Conservation (phyloP, 2,113 vertebrate genomes). For the Microcebus murinus region DNA sequence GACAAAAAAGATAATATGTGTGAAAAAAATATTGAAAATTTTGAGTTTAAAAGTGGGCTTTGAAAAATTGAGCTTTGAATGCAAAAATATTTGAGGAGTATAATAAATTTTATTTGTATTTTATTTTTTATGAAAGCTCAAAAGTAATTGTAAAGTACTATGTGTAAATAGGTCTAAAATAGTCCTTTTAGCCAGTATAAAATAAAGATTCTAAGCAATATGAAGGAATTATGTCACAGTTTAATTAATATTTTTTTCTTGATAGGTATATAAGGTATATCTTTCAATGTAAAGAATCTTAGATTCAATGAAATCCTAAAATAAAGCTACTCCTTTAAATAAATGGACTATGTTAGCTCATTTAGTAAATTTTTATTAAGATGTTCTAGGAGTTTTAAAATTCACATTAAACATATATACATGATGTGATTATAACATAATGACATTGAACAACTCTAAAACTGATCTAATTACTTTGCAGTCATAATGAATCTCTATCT, state of each 20-base stretch:
- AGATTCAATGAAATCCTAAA: conserved; percentile 7
- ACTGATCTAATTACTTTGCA: not conserved
- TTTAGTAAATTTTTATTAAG: not conserved
- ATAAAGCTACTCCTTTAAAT: not conserved
- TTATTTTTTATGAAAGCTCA: not conserved
- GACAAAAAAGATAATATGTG: not conserved
- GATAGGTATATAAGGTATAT: not conserved
- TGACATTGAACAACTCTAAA: conserved; percentile 6
- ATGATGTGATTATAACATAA: not conserved
- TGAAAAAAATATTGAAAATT: not conserved
- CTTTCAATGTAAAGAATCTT: not conserved
- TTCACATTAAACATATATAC: not conserved
- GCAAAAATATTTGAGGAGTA: not conserved
- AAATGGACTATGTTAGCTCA: not conserved
- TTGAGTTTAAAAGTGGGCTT: not conserved
- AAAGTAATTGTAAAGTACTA: not conserved
- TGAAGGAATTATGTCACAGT: not conserved
- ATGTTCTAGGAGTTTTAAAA: not conserved
- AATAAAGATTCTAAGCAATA: not conserved
- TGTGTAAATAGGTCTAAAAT: not conserved
- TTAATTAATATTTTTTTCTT: conserved; percentile 31
- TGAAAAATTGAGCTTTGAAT: not conserved
- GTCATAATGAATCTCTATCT: not conserved
- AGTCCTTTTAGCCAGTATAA: not conserved
- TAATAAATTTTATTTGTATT: not conserved